phyloP scores from a whole-genome alignment of 2,888 invertebrate species.

The Machimus atricapillus region DNA sequence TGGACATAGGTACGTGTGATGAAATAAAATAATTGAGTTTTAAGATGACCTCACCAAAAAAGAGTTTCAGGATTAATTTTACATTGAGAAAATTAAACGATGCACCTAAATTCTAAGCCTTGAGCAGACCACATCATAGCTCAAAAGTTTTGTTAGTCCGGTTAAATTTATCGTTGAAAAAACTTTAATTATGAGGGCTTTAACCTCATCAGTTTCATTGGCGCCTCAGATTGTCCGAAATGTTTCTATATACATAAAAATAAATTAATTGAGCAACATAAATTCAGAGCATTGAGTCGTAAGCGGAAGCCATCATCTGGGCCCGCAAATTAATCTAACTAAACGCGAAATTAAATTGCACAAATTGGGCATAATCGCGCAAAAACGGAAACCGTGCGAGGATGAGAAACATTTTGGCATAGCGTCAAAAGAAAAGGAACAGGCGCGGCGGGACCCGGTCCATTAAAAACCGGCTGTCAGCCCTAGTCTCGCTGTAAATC shows the following conservation, averaged over 20 bases:
- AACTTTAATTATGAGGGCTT: not conserved
- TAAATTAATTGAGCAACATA: not conserved
- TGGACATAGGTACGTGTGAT: too few relatives aligned
- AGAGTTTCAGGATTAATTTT: too few relatives aligned
- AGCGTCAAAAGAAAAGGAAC: not conserved
- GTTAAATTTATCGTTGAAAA: too few relatives aligned
- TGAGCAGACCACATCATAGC: too few relatives aligned
- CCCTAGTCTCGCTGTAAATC: not conserved
- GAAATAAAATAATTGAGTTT: too few relatives aligned
- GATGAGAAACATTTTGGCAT: not conserved
- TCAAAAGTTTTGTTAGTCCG: too few relatives aligned
- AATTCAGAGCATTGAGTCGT: not conserved
- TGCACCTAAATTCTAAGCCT: too few relatives aligned
- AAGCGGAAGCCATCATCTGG: not conserved
- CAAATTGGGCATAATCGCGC: not conserved
- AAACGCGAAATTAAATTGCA: not conserved
- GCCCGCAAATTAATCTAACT: not conserved
- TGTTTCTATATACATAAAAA: not conserved
- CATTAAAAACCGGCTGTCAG: conserved; percentile 18
- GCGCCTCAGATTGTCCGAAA: not conserved
- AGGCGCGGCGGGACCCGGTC: not conserved
- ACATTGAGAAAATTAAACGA: too few relatives aligned
- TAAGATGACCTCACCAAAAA: too few relatives aligned
- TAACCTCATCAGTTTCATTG: not conserved
- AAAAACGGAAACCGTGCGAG: not conserved